Base-by-base conservation (phyloP, 2,888 invertebrate species). In the Melitaea athalia region DNA sequence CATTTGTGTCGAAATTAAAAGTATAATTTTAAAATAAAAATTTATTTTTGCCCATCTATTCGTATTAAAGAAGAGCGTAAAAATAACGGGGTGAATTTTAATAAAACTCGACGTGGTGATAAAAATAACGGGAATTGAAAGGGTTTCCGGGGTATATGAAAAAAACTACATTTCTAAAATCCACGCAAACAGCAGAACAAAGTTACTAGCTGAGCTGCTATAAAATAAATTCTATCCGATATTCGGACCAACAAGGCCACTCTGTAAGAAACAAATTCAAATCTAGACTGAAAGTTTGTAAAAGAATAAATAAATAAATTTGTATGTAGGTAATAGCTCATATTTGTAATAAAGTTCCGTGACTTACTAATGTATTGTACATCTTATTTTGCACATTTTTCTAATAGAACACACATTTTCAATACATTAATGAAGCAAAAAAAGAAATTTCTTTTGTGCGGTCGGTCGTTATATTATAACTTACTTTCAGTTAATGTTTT, bases 181-280 rank as follows among this genome's bases (percentile, higher is more conserved):
- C 14, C 47, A n/a, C 14, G 47, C n/a, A 38, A 38, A 38, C 38
- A 38, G 38, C 38, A 5, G 47, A 49, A 49, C n/a, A 49, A 49
- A 49, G n/a, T n/a, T n/a, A n/a, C 47, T n/a, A 14, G n/a, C 47
- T n/a, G 47, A 49, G 14, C 47, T 49, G 0, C n/a, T 49, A n/a
- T n/a, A n/a, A n/a, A 49, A 49, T 49, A 49, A n/a, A 49, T 49
- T 49, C 47, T 14, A 49, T 14, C n/a, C 47, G n/a, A n/a, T 49
- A 49, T 49, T 49, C 14, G 47, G 47, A 49, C 47, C 47, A 49
- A 49, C 47, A 49, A 49, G 47, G 47, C 14, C n/a, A 49, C n/a
- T n/a, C n/a, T 49, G 47, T 49, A 49, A n/a, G n/a, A n/a, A 49
- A 49, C 14, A 49, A 49, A 49, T n/a, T n/a, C n/a, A n/a, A 49